Percentiles rank a stretch among this genome's conserved stretches.
phyloP scores from a whole-genome alignment of 2,113 vertebrate genomes.

The Malurus alboscapulatus region DNA sequence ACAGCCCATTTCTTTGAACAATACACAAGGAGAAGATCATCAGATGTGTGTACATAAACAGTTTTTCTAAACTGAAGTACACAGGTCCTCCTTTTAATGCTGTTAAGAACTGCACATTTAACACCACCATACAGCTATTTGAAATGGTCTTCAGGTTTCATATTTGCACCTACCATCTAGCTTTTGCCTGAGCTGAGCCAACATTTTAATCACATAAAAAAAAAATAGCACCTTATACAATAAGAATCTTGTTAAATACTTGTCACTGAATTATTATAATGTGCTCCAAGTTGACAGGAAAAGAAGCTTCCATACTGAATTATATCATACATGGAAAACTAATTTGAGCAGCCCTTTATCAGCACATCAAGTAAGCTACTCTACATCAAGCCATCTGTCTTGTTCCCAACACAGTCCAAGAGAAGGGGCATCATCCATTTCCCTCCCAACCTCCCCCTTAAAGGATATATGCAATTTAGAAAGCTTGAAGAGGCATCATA shows the following conservation, averaged over 20 bases:
- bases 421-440: background rate
- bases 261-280: background rate
- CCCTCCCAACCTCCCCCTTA: background rate
- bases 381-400: background rate
- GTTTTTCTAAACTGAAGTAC: background rate
- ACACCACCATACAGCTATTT: background rate
- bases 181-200: background rate
- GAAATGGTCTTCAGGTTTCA: background rate
- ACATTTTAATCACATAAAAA: background rate
- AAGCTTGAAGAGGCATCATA: background rate
- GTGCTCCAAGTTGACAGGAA: background rate
- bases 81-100: background rate
- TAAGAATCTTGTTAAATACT: background rate
- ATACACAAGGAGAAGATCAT: background rate
- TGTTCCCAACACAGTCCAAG: background rate
- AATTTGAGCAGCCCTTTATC: background rate
- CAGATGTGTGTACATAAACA: background rate
- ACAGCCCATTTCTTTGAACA: background rate
- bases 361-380: background rate
- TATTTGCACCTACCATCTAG: background rate
- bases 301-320: background rate
- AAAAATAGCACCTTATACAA: background rate
- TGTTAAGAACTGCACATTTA: background rate
- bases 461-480: background rate
- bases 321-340: background rate